Evolutionary conservation across 2,888 invertebrate species (phyloP), one percentile per base, ranked within the genome.

Genomic region (Venusia cambrica): DNA sequence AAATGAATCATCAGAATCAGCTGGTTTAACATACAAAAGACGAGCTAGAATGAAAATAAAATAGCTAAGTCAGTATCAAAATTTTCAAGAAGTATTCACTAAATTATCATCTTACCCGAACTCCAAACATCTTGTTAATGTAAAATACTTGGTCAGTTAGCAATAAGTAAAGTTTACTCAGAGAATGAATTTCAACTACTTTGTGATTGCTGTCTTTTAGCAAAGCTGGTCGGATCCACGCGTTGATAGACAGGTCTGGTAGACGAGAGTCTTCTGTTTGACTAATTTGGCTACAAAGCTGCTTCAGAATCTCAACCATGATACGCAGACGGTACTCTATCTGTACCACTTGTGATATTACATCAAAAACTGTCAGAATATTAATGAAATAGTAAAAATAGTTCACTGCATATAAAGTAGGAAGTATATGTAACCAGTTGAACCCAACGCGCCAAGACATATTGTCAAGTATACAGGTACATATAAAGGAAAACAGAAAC

Each of bases 341-440:
- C 28, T 60, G 60, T 3, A 57, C 27, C 1, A 60, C 33, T 18
- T 61, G 48, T 7, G 45, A 32, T 1, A 41, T 10, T 3, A 33
- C 11, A 2, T 60, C 60, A 3, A 55, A 13, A 1, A 40, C 7
- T 1, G 45, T 38, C 2, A 60, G 8, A 19, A 33, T 35, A 29
- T 46, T 58, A 1, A 55, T 14, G 18, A 50, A 58, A 11, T 44
- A 33, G 40, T 50, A 57, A 0, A 58, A 15, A 9, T 57, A 54
- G 30, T 53, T 54, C 2, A 49, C 5, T 1, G 38, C 11, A 17
- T 50, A 53, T 1, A 54, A 22, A 0, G 27, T 34, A 0, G 48
- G 27, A 0, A 9, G 0, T 2, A 24, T 1, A n/a, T n/a, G n/a
- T n/a, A n/a, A n/a, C 30, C 33, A 48, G 0, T 41, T 42, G 2